A percentile compares a stretch with the other conserved stretches of the same genome.
phyloP scores from a whole-genome alignment of 2,797 vertebrate genomes.

The Acanthis flammea region DNA sequence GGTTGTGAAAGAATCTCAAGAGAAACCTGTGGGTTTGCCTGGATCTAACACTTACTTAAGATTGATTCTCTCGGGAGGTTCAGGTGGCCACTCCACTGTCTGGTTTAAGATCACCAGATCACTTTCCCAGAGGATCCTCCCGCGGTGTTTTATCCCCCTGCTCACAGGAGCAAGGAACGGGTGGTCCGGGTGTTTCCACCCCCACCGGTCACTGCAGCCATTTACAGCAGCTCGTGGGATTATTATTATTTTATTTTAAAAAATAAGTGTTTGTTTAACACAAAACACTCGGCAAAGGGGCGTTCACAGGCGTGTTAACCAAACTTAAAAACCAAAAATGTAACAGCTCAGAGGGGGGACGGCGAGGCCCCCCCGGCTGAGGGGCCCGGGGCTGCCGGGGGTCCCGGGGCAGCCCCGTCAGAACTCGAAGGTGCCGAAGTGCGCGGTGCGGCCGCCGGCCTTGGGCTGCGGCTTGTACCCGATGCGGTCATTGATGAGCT shows the following conservation, averaged over 20 bases:
- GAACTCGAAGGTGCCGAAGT: slow-evolving; percentile 93
- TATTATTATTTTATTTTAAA: neutral
- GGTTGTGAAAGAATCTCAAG: neutral
- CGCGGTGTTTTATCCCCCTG: accelerated
- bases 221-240: neutral
- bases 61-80: neutral
- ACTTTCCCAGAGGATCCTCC: too few relatives aligned
- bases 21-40: neutral
- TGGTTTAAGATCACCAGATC: too few relatives aligned
- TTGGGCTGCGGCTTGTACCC: slow-evolving; percentile 95
- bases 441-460: slow-evolving; percentile 83
- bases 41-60: neutral
- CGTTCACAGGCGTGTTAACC: neutral
- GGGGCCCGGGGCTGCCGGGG: too few relatives aligned
- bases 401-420: slow-evolving; percentile 12
- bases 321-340: neutral
- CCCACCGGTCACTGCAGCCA: neutral
- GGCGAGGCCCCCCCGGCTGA: neutral
- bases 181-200: accelerated
- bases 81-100: accelerated
- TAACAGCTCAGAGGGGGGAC: accelerated
- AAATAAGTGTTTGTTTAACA: slow-evolving; percentile 66
- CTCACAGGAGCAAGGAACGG: accelerated
- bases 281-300: neutral
- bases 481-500: slow-evolving; percentile 91